Base-by-base conservation (phyloP, 2,888 invertebrate genomes). In the Portevinia maculata region DNA sequence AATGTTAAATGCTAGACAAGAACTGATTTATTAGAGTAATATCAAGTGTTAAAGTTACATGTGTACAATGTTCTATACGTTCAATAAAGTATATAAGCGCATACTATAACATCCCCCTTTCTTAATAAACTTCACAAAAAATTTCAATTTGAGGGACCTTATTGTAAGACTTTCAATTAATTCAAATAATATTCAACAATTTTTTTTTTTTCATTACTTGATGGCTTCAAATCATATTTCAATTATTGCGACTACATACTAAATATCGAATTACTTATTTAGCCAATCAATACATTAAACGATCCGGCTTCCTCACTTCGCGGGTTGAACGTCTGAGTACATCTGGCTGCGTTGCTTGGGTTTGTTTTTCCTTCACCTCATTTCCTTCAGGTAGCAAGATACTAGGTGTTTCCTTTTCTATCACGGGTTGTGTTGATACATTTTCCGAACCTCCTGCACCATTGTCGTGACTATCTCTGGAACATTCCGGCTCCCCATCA, bases 281-380 rank as follows among this genome's bases (percentile, higher is more conserved):
- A 15, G 30, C 44, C 44, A 44, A 17, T 44, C n/a, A n/a, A 4
- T 30, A 24, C 30, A 4, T 30, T n/a, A 50, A 50, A 34, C 60
- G 34, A 46, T 60, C 46, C n/a, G 46, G 46, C 46, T 32, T n/a
- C 8, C 46, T 60, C 21, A 30, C 44, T n/a, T 30, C 44, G 9
- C 41, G 44, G 11, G 59, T 46, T 60, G 60, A 19, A 17, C 60
- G 34, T 37, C 37, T 62, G 9, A 62, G 21, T 1, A 21, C 44
- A 15, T 13, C 48, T 19, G 30, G 19, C 9, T 21, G n/a, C n/a
- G n/a, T 15, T 4, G 13, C 6, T 9, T 48, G 41, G 9, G 32
- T 4, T 32, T 15, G 15, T 17, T 32, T 30, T 8, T 19, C 32
- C 17, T 9, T 52, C 2, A 32, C 32, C 32, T 52, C 32, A 17